phyloP scores from a whole-genome alignment of 2,113 vertebrate species.

The Mastomys coucha region DNA sequence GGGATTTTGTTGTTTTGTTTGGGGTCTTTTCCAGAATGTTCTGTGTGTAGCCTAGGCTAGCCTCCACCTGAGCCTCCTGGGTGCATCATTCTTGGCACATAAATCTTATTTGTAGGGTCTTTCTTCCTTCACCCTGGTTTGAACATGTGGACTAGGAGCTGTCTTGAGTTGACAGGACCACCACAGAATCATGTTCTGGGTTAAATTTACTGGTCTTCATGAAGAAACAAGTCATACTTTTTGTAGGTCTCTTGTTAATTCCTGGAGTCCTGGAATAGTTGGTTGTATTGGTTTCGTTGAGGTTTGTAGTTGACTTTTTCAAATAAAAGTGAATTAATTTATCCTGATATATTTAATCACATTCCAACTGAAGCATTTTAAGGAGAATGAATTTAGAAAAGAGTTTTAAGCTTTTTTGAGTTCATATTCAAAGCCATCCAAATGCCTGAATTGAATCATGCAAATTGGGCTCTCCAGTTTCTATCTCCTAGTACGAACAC shows the following conservation, averaged over 20 bases:
- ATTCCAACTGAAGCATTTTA: background rate
- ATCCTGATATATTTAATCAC: background rate
- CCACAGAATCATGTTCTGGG: background rate
- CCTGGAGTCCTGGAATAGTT: background rate
- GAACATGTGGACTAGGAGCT: background rate
- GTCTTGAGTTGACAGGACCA: background rate
- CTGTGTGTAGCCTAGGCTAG: background rate
- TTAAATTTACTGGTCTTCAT: background rate
- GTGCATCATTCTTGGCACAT: background rate
- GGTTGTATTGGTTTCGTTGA: background rate
- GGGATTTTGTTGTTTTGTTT: background rate
- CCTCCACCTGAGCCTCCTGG: background rate
- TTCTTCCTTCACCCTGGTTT: background rate
- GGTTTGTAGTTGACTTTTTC: background rate
- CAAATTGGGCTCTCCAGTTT: background rate
- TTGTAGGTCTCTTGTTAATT: background rate
- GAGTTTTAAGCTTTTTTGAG: background rate
- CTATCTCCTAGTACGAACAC: background rate
- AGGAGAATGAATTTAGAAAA: background rate
- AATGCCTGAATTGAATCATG: background rate
- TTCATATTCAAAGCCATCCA: background rate
- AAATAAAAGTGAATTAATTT: conserved; percentile 2
- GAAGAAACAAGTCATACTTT: background rate
- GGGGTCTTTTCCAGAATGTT: background rate
- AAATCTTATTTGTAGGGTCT: background rate